These are phyloP conservation scores for Lissonota sp. DNA, from an alignment of 2,888 invertebrate species.

Conservation along the genomic window DNA sequence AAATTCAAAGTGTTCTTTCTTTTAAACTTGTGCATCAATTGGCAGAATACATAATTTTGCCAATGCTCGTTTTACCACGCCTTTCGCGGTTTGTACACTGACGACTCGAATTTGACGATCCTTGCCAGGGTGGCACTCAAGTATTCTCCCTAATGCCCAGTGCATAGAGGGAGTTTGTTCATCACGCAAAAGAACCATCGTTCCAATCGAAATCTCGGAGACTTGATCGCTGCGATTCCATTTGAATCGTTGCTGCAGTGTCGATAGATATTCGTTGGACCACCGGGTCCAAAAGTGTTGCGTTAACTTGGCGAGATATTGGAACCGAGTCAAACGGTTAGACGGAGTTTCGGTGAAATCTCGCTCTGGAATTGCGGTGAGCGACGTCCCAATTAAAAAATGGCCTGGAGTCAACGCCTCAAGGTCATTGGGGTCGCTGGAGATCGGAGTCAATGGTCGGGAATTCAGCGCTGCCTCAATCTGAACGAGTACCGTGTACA, in stretches of 20 bases:
- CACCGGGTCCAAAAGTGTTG: conserved; percentile 28
- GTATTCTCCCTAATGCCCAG: conserved; percentile 56
- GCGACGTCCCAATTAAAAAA: conserved; percentile 71
- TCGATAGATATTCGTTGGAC: conserved; percentile 25
- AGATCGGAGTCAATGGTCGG: conserved; percentile 62
- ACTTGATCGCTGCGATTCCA: conserved; percentile 50
- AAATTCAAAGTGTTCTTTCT: neutral
- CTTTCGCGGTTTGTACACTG: conserved; percentile 50
- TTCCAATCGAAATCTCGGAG: conserved; percentile 19
- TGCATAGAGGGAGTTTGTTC: conserved; percentile 57
- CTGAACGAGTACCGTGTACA: conserved; percentile 61
- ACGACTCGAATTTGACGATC: conserved; percentile 56
- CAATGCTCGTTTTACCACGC: conserved; percentile 47
- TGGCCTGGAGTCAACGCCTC: conserved; percentile 73
- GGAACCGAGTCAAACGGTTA: conserved; percentile 24
- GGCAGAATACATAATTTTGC: conserved; percentile 25
- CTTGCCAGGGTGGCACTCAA: conserved; percentile 51
- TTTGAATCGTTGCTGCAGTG: conserved; percentile 54
- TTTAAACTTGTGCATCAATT: neutral
- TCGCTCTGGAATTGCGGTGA: conserved; percentile 30
- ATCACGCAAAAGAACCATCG: conserved; percentile 47
- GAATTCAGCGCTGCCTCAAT: conserved; percentile 67
- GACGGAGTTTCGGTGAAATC: neutral
- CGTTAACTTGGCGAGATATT: conserved; percentile 18
- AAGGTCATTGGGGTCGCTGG: conserved; percentile 62